Evolutionary conservation across 2,888 invertebrate species (phyloP).

Genomic region (Parascotia fuliginaria): DNA sequence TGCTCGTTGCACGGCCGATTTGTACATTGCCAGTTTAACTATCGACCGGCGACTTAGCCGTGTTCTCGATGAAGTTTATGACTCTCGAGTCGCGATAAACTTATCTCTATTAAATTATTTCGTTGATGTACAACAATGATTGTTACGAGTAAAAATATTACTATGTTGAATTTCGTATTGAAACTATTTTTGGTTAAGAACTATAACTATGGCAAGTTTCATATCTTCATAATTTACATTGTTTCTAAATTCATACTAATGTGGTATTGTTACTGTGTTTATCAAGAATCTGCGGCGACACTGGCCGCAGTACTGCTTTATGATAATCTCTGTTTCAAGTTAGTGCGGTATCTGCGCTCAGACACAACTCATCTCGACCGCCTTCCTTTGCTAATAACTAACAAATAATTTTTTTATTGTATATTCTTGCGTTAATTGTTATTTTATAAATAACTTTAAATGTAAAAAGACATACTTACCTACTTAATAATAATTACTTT

Average conservation of each 20-base stretch:
- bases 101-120: conserved; percentile 32
- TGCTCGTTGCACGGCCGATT: conserved; percentile 45
- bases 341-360: conserved; percentile 40
- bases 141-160: conserved; percentile 23
- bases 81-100: conserved; percentile 34
- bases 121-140: conserved; percentile 20
- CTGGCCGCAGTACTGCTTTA: conserved; percentile 42
- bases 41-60: conserved; percentile 36
- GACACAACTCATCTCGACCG: conserved; percentile 52
- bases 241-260: conserved; percentile 47
- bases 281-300: conserved; percentile 45
- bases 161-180: conserved; percentile 10
- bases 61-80: conserved; percentile 41
- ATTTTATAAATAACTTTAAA: background rate
- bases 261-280: conserved; percentile 47
- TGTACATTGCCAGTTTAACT: conserved; percentile 39
- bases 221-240: conserved; percentile 47
- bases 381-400: conserved; percentile 48
- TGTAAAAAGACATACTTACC: no score
- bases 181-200: conserved; percentile 11
- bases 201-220: conserved; percentile 25
- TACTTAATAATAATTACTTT: no score
- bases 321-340: conserved; percentile 51
- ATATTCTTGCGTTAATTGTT: conserved; percentile 16
- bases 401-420: conserved; percentile 29